Base-by-base conservation (phyloP, 2,113 vertebrate species). In the Prunella himalayana region DNA sequence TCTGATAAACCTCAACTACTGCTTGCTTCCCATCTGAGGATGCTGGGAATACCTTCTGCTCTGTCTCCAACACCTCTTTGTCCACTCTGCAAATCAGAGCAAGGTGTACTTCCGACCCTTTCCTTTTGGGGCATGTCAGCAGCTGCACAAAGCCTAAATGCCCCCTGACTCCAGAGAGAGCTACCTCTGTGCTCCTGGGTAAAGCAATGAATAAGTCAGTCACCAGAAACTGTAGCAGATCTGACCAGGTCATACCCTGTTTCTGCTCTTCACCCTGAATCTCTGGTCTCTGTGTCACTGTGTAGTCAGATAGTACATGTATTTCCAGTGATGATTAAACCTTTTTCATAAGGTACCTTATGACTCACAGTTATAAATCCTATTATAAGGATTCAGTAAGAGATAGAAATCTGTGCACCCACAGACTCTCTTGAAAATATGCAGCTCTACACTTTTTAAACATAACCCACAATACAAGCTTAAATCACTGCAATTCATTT, bases 351-450 rank as follows among this genome's bases (percentile, higher is more conserved):
- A 75, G 17, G 33, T 18, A 47, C 6, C 35, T 14, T 2, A 24
- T 79, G 73, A 95, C 30, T 87, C 85, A 70, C 13, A 14, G 8
- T 69, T 81, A 64, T 45, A 81, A 95, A 90, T 87, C 20, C 41
- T 87, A 63, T 54, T 87, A 70, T 35, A 47, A 73, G 23, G 27
- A 44, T 82, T 75, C 14, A 42, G 33, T 54, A 35, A 85, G 51
- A 49, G 42, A 90, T 23, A 94, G 53, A 17, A 42, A 90, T 63
- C 47, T 79, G 18, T 92, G 64, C 7, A 31, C 6, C 6, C 54
- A 84, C 15, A 81, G 30, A 15, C 16, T 17, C 23, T 73, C 65
- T 54, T 82, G 56, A 87, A 84, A 89, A 16, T 30, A 42, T 10
- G 3, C 7, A 70, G 15, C 41, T 79, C 39, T 64, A 33, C 0